These are phyloP conservation scores for Oriolus oriolus DNA, from an alignment of 2,113 vertebrate genomes.

Conservation along the genomic window DNA sequence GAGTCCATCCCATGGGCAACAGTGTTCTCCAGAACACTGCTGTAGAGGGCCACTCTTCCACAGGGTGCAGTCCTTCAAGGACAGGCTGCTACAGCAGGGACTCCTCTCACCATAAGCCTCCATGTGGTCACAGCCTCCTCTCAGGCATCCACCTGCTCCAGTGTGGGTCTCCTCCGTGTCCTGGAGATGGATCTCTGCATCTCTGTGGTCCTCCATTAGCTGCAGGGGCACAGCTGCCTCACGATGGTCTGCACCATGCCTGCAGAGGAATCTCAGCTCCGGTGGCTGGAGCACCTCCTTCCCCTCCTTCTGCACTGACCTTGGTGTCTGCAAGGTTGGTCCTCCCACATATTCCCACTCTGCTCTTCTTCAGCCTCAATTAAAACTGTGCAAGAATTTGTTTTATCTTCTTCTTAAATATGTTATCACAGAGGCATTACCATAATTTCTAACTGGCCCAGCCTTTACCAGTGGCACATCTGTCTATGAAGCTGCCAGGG, in stretches of 20 bases:
- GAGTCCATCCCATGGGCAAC: neutral
- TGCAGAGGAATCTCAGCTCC: neutral
- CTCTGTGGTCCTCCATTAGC: fast-evolving
- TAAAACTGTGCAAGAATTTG: neutral
- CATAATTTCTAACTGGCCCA: neutral
- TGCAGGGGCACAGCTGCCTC: neutral
- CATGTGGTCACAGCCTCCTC: neutral
- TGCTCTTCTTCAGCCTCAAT: neutral
- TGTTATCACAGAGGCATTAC: neutral
- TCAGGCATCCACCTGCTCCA: neutral
- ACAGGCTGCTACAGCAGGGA: neutral
- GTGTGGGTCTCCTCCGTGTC: fast-evolving
- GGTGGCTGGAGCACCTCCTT: fast-evolving
- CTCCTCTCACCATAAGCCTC: fast-evolving
- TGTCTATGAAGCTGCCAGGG: neutral
- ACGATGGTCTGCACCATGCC: neutral
- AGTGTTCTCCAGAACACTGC: neutral
- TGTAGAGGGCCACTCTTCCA: neutral
- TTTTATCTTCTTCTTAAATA: neutral
- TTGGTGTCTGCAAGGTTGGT: neutral
- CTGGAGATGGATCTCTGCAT: neutral
- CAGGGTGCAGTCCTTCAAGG: neutral
- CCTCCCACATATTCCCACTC: neutral
- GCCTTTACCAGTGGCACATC: neutral
- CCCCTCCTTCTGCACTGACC: neutral